Evolutionary conservation across 1,140 invertebrate species (phyloP).

Genomic region (Drosophila arawakana): DNA sequence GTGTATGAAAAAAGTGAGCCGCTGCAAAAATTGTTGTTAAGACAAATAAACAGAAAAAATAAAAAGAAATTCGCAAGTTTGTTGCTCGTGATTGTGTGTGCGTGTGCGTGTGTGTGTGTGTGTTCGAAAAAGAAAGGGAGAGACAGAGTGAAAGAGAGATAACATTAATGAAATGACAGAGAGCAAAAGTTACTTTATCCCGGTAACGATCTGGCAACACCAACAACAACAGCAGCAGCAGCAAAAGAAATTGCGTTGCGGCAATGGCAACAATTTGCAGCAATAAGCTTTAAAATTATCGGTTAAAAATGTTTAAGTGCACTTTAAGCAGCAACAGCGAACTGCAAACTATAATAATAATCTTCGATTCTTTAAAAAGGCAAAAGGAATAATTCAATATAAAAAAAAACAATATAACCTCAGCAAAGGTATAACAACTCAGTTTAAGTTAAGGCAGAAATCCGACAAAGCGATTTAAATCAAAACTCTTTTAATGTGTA

Average conservation of each 20-base stretch:
- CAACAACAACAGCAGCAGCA: conserved; percentile 71
- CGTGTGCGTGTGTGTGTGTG: conserved; percentile 4
- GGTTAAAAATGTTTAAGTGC: conserved; percentile 3
- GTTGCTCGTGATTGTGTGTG: conserved; percentile 30
- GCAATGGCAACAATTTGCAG: conserved; percentile 49
- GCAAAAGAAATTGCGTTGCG: conserved; percentile 76
- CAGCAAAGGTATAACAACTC: not conserved
- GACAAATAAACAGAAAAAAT: conserved; percentile 67
- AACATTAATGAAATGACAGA: conserved; percentile 10
- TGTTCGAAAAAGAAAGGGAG: conserved; percentile 2
- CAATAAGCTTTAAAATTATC: conserved; percentile 38
- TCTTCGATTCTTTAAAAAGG: not conserved
- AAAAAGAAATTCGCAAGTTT: conserved; percentile 67
- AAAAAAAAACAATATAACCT: no score
- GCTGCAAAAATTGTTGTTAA: conserved; percentile 50
- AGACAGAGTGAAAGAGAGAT: conserved; percentile 1
- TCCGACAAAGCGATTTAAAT: conserved; percentile 9
- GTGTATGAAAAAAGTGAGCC: conserved; percentile 41
- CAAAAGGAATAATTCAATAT: not conserved
- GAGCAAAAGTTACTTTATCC: conserved; percentile 59
- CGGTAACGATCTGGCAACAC: conserved; percentile 73
- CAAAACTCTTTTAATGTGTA: conserved; percentile 47
- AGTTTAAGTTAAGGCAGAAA: conserved; percentile 13
- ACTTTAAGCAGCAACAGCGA: conserved; percentile 18
- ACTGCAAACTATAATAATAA: not conserved